A percentile compares a stretch with the other conserved stretches of the same genome.
Conservation (phyloP, 2,888 invertebrate species). For the Brachylomia viminalis region DNA sequence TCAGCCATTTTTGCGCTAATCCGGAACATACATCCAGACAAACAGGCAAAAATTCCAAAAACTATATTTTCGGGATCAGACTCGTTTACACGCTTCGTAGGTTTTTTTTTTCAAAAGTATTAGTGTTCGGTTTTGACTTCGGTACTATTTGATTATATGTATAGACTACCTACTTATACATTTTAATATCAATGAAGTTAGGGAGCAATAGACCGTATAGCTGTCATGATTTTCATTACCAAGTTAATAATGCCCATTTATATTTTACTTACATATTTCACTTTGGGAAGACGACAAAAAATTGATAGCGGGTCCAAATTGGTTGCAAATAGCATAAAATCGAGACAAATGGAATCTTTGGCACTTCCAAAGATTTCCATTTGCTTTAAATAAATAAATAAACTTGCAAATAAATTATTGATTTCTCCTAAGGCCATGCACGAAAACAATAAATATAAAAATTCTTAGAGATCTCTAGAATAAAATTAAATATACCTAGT, state of each 20-base stretch:
- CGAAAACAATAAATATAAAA: too few relatives aligned
- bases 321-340: too few relatives aligned
- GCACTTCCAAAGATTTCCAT: too few relatives aligned
- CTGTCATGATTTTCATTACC: background rate
- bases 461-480: too few relatives aligned
- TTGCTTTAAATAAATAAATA: too few relatives aligned
- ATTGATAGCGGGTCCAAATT: too few relatives aligned
- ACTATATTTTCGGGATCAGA: background rate
- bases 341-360: too few relatives aligned
- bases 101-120: background rate
- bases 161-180: background rate
- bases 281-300: too few relatives aligned
- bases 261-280: background rate
- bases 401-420: too few relatives aligned
- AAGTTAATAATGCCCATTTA: background rate
- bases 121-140: background rate
- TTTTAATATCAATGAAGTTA: constrained; percentile 3
- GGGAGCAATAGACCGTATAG: background rate
- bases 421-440: too few relatives aligned
- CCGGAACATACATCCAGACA: background rate
- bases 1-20: background rate
- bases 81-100: background rate
- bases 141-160: background rate
- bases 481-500: too few relatives aligned
- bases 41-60: background rate